A percentile compares a stretch with the other conserved stretches of the same genome.
Evolutionary conservation across 2,888 invertebrate genomes (phyloP).

Genomic region (Sialis lutaria): DNA sequence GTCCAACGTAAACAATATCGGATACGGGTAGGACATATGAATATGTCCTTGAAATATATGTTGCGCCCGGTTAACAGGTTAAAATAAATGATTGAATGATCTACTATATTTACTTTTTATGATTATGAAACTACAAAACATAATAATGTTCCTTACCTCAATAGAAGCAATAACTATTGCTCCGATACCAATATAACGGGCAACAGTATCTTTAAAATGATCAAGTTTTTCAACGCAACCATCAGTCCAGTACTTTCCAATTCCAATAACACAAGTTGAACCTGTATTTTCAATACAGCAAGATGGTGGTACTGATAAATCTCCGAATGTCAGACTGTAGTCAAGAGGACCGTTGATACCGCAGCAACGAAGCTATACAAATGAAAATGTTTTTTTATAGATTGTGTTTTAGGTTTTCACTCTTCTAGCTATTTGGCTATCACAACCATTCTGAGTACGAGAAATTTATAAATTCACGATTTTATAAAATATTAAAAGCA

Average conservation of each 20-base stretch:
- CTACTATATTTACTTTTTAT: too few relatives aligned
- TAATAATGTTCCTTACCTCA: neutral
- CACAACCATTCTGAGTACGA: too few relatives aligned
- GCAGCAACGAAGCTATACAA: slow-evolving; percentile 3
- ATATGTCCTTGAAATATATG: too few relatives aligned
- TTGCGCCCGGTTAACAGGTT: too few relatives aligned
- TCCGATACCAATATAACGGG: neutral
- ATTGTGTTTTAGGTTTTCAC: too few relatives aligned
- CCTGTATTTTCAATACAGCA: slow-evolving; percentile 2
- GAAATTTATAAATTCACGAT: too few relatives aligned
- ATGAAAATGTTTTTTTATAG: neutral
- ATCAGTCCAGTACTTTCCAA: slow-evolving; percentile 1
- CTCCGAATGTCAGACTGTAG: neutral
- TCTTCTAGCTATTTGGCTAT: too few relatives aligned
- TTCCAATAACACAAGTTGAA: neutral
- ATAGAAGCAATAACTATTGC: neutral
- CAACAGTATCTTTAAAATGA: neutral
- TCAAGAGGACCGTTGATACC: slow-evolving; percentile 4
- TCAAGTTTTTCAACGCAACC: slow-evolving; percentile 5
- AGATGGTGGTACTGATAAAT: slow-evolving; percentile 1
- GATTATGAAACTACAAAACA: too few relatives aligned
- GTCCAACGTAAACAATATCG: too few relatives aligned
- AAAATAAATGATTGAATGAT: too few relatives aligned
- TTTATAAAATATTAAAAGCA: too few relatives aligned
- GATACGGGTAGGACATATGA: too few relatives aligned